Base-by-base conservation (phyloP, 2,888 invertebrate species). In the Drosophila nr. medialis region DNA sequence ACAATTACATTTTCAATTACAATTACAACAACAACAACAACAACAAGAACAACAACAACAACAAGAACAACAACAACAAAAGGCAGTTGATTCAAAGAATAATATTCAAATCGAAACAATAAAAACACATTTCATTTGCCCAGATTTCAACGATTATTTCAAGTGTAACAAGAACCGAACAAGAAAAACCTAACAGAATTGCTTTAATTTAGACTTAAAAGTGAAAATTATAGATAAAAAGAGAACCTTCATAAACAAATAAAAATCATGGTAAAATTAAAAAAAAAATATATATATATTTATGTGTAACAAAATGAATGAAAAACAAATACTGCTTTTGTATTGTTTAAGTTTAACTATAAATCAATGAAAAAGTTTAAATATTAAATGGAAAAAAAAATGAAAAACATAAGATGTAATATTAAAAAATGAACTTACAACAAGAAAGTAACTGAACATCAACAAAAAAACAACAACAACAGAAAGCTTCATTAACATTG, bases 321-420 rank as follows among this genome's bases (percentile, higher is more conserved):
- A 82, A 68, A 71, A 73, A 81, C 86, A 90, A 91, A 91, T 86
- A 91, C 91, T 91, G 92, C 91, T 91, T 91, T 91, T 91, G 89
- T 91, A 91, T 91, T 89, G 89, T 91, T 91, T 91, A 91, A 92
- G 90, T 90, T 91, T 85, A 91, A 91, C 83, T 84, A 89, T 80
- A 91, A 90, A 86, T 83, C 77, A 87, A 80, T 81, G 62, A 67
- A 68, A 75, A 83, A 79, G 68, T 75, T 77, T 80, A 77, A 86
- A 87, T 71, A 87, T 84, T 77, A 77, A 80, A 81, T 56, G 27
- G 27, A 53, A 36, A 59, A 30, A 2, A 30, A 71, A 67, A 64
- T 15, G 45, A 24, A 45, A 58, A 78, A 75, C 24, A 73, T 71
- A 75, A 77, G 73, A 81, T 73, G 82, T 84, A 82, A 84, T 80